These are phyloP conservation scores for Julus scandinavius DNA, from an alignment of 2,888 invertebrate species.

Conservation along the genomic window DNA sequence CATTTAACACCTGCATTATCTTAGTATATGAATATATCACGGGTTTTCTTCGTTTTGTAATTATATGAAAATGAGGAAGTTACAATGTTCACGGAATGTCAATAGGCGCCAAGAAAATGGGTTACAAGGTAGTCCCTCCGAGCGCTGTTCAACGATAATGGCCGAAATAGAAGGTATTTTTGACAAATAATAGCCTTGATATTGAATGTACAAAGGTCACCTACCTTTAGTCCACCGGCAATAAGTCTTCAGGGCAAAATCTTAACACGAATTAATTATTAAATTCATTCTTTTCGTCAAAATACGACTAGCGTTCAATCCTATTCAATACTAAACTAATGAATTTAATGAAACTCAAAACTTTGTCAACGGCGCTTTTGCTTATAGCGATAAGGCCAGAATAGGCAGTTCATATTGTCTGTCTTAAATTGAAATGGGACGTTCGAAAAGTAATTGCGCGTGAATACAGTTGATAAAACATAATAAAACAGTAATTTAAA, in stretches of 20 bases:
- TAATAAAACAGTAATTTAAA: too few relatives aligned
- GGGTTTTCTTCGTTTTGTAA: not conserved
- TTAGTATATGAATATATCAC: not conserved
- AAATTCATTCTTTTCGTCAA: not conserved
- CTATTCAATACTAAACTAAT: not conserved
- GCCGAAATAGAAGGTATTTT: not conserved
- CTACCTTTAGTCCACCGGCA: not conserved
- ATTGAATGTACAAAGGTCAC: conserved; percentile 22
- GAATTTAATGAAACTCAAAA: not conserved
- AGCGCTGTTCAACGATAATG: conserved; percentile 3
- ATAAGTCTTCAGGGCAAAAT: conserved; percentile 8
- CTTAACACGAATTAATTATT: not conserved
- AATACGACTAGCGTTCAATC: not conserved
- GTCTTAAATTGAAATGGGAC: not conserved
- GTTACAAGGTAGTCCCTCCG: conserved; percentile 12
- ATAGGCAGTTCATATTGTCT: not conserved
- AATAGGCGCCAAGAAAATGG: conserved; percentile 14
- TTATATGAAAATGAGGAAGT: not conserved
- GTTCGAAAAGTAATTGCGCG: not conserved
- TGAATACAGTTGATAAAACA: too few relatives aligned
- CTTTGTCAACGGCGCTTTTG: not conserved
- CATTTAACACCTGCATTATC: not conserved
- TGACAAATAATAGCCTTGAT: not conserved
- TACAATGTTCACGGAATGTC: not conserved
- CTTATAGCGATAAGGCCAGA: not conserved